phyloP scores from a whole-genome alignment of 2,888 invertebrate species.

The Dicyrtomina minuta region DNA sequence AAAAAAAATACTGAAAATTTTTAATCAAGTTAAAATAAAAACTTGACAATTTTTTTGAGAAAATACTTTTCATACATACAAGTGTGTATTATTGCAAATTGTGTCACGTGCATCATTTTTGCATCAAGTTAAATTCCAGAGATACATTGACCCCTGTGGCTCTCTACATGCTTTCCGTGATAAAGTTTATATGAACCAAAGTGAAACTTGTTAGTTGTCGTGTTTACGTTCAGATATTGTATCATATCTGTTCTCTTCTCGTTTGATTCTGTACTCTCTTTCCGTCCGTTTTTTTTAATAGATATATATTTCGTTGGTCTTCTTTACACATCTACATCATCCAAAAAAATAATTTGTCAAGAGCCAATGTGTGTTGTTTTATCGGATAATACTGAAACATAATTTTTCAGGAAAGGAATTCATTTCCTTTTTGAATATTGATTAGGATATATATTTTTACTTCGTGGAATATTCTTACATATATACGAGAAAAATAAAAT shows the following conservation, averaged over 20 bases:
- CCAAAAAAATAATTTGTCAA: too few species aligned
- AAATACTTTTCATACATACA: too few species aligned
- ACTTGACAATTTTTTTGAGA: too few species aligned
- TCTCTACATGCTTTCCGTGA: slow-evolving; percentile 25
- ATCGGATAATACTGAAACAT: background rate
- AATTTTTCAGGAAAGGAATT: too few species aligned
- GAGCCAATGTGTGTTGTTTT: background rate
- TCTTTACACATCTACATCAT: too few species aligned
- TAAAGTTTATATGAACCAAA: slow-evolving; percentile 16
- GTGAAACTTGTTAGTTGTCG: slow-evolving; percentile 11
- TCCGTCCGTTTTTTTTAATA: background rate
- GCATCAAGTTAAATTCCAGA: slow-evolving; percentile 29
- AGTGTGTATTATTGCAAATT: slow-evolving; percentile 11
- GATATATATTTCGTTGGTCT: too few species aligned
- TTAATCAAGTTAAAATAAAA: too few species aligned
- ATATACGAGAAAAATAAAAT: too few species aligned
- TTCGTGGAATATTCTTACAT: too few species aligned
- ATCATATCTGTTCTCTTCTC: background rate
- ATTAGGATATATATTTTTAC: too few species aligned
- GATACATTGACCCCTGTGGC: slow-evolving; percentile 31
- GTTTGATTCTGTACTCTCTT: background rate
- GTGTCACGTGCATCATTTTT: slow-evolving; percentile 25
- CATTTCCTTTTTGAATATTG: too few species aligned
- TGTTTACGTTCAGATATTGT: background rate
- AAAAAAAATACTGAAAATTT: too few species aligned